Base-by-base conservation (phyloP, 2,113 vertebrate species). In the Aphyosemion australe region DNA sequence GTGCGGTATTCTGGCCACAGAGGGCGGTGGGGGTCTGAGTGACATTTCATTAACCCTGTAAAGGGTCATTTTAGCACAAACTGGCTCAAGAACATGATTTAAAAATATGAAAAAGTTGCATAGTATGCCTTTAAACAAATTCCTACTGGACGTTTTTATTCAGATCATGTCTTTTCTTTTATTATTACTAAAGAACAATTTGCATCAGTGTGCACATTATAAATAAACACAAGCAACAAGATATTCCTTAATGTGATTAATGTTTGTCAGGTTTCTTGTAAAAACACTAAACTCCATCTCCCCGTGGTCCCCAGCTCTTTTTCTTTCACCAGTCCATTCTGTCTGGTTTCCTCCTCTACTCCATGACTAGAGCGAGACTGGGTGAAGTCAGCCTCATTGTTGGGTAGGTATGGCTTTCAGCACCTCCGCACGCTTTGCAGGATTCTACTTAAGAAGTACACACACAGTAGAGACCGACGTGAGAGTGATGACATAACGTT, bases 251-350 rank as follows among this genome's bases (percentile, higher is more conserved):
- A 47, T 46, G 54, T 48, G 6, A 26, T 37, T 43, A 20, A 34
- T 19, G 51, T 55, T 6, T 5, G 48, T 3, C 20, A 1, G 32
- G 59, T 49, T 54, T 61, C 16, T 46, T 53, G 8, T 18, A 58
- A 54, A 37, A 32, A 54, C 16, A 16, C 64, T 3, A 37, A n/a
- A n/a, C n/a, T n/a, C n/a, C n/a, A 60, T 66, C 42, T 11, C 2
- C 18, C 57, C 6, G 2, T 12, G 26, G 45, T 37, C 39, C 74
- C 64, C 46, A 18, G 37, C 54, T 74, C 15, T 65, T 58, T 21
- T 63, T 85, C 80, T 82, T 42, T 84, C 85, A 74, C 81, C 82
- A 18, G 59, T 58, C 75, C 82, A 87, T 87, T 89, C 78, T 76
- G 18, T 64, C 43, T 61, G 64, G 82, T 76, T 87, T 87, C 85